Evolutionary conservation across 2,797 vertebrate species (phyloP).

Genomic region (Pseudochirops cupreus): DNA sequence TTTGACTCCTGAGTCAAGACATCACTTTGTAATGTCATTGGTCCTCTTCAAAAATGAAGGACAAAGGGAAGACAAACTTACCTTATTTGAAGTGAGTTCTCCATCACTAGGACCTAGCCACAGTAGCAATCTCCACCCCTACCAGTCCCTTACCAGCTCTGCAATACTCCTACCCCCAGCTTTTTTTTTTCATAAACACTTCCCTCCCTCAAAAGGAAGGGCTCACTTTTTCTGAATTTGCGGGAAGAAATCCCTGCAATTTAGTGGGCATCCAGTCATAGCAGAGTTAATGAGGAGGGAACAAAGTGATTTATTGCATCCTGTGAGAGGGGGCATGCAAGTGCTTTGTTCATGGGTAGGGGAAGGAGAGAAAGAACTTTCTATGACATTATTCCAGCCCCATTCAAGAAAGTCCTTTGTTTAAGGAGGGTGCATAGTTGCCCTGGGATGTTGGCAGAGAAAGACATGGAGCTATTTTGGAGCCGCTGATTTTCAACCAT

Average conservation of each 20-base stretch:
- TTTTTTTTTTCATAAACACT: not conserved
- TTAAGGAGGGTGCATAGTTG: not conserved
- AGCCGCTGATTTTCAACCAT: not conserved
- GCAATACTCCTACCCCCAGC: not conserved
- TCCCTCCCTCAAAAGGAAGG: not conserved
- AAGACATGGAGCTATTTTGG: not conserved
- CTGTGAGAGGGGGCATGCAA: not conserved
- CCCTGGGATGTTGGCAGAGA: not conserved
- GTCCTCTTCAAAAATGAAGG: not conserved
- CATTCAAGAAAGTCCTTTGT: not conserved
- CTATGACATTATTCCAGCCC: not conserved
- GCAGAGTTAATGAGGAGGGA: not conserved
- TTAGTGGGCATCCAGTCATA: not conserved
- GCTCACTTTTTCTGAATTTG: not conserved
- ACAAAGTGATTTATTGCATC: not conserved
- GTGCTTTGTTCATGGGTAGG: not conserved
- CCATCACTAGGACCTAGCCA: not conserved
- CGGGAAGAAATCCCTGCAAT: not conserved
- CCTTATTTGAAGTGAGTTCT: not conserved
- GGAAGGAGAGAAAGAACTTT: not conserved
- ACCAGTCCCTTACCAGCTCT: not conserved
- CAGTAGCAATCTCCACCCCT: not conserved
- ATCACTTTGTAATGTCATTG: not conserved
- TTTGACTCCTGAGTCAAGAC: not conserved
- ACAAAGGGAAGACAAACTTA: not conserved